Evolutionary conservation across 2,113 vertebrate species (phyloP).

Genomic region (Tenrec ecaudatus): DNA sequence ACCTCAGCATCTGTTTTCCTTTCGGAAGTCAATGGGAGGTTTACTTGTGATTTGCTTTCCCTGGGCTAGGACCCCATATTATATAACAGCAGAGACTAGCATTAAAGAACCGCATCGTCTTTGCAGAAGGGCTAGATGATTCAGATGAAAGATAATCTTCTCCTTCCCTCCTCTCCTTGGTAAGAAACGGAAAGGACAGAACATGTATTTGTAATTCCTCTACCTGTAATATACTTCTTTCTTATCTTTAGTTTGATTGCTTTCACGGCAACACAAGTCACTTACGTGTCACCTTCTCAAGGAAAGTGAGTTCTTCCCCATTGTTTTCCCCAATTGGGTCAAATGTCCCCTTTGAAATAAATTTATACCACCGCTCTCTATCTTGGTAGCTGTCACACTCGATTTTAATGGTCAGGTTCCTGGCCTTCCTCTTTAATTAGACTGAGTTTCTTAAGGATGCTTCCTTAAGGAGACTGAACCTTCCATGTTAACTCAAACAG

Average conservation of each 20-base stretch:
- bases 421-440: constrained; percentile 15
- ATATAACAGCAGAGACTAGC: not conserved
- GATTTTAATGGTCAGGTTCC: not conserved
- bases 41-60: not conserved
- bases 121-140: not conserved
- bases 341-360: not conserved
- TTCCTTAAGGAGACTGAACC: not conserved
- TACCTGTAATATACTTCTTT: not conserved
- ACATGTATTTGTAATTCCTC: not conserved
- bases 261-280: not conserved
- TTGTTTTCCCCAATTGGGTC: not conserved
- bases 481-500: not conserved
- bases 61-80: not conserved
- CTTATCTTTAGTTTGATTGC: not conserved
- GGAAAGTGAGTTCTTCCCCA: not conserved
- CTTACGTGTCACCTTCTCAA: not conserved
- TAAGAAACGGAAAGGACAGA: not conserved
- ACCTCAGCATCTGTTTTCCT: not conserved
- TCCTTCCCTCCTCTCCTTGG: not conserved
- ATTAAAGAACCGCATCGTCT: not conserved
- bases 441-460: not conserved
- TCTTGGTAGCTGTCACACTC: not conserved
- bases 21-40: not conserved
- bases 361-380: not conserved
- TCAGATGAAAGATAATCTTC: not conserved